phyloP scores from a whole-genome alignment of 2,113 vertebrate species.

The Triplophysa dalaica region DNA sequence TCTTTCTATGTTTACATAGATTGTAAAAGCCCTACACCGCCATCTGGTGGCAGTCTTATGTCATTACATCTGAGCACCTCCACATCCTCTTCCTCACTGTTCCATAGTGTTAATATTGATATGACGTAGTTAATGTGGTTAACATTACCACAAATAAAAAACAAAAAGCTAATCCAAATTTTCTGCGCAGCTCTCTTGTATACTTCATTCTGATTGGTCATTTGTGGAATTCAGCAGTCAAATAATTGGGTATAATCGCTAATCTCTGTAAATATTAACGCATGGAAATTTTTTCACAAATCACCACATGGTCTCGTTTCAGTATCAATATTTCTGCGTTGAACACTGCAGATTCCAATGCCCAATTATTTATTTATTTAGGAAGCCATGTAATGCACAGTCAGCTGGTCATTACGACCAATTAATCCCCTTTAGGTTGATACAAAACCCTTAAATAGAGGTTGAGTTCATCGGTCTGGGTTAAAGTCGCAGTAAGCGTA shows the following conservation, averaged over 20 bases:
- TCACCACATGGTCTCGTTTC: neutral
- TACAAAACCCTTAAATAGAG: too few relatives aligned
- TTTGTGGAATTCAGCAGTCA: neutral
- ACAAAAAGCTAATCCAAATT: neutral
- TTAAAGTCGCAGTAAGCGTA: too few relatives aligned
- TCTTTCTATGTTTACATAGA: neutral
- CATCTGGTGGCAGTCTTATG: slow-evolving; percentile 7
- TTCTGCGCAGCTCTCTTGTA: neutral
- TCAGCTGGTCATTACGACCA: too few relatives aligned
- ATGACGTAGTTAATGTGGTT: neutral
- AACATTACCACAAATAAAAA: too few relatives aligned
- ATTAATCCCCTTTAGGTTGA: too few relatives aligned
- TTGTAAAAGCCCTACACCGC: slow-evolving; percentile 2
- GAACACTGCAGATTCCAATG: neutral
- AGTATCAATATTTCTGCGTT: too few relatives aligned
- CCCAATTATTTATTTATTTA: neutral
- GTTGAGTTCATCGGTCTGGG: too few relatives aligned
- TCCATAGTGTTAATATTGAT: neutral
- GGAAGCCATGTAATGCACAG: too few relatives aligned
- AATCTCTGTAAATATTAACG: neutral
- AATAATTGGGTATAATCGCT: neutral
- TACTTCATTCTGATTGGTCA: too few relatives aligned
- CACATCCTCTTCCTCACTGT: neutral
- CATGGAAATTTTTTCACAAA: neutral
- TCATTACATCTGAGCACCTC: neutral